Evolutionary conservation across 2,888 invertebrate genomes (phyloP), one percentile per base, ranked within the genome.

Genomic region (Scaptomyza polygonia): DNA sequence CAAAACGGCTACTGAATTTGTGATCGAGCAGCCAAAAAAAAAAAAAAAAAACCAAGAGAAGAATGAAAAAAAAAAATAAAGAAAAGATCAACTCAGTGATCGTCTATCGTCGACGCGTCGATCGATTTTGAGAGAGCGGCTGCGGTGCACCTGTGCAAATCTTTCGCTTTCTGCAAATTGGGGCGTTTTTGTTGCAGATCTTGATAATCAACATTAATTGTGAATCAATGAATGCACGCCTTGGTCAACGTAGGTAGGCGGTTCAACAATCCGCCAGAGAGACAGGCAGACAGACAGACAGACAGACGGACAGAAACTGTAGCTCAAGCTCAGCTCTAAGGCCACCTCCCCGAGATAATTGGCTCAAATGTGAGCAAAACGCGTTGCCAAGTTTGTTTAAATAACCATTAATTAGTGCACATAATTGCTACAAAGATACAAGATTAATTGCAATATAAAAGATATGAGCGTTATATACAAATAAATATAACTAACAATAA

Each of bases 211-310:
- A 86, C 79, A 79, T 84, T 84, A 84, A 88, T 84, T 77, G 75
- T 83, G 86, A 88, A 88, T 88, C 84, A 88, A 88, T 88, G 86
- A 86, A 82, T 86, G 86, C 72, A 88, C 78, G 86, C 86, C 72
- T 61, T 42, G 77, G 56, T 42, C 59, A 66, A 76, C 55, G 66
- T n/a, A n/a, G n/a, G 53, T 61, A 52, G 78, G 78, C 74, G 75
- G 59, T 44, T 6, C 48, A 11, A 18, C 32, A 48, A 48, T 48
- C 30, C 21, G 48, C 18, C 48, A n/a, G 48, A 48, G 48, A n/a
- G n/a, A n/a, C n/a, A n/a, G n/a, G n/a, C n/a, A n/a, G n/a, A n/a
- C n/a, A n/a, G n/a, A n/a, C n/a, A n/a, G n/a, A n/a, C n/a, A n/a
- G n/a, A n/a, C n/a, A n/a, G n/a, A n/a, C n/a, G n/a, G n/a, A 32